Conservation (phyloP, 2,797 vertebrate species). For the Scolopax rusticola region DNA sequence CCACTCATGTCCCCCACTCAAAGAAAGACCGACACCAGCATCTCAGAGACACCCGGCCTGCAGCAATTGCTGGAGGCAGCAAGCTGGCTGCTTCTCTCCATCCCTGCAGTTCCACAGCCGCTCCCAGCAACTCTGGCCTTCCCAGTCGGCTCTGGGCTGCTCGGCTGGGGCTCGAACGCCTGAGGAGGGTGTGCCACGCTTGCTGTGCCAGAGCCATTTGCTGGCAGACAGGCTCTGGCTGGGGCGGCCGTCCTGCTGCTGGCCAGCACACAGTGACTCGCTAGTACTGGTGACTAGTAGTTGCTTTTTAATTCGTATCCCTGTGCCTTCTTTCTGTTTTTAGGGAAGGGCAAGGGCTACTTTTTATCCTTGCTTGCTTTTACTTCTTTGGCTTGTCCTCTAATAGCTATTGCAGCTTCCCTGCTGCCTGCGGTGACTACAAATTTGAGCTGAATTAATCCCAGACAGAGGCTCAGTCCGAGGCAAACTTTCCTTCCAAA, state of each 20-base stretch:
- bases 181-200: constrained; percentile 35
- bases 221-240: neutral
- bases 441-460: constrained; percentile 67
- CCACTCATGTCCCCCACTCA: fast-evolving
- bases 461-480: constrained; percentile 48
- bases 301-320: constrained; percentile 30
- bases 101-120: fast-evolving
- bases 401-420: constrained; percentile 65
- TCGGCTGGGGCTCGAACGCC: neutral
- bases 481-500: constrained; percentile 51
- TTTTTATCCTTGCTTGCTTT: constrained; percentile 41
- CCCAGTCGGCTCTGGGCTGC: neutral
- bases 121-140: neutral
- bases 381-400: constrained; percentile 44
- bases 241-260: neutral
- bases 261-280: neutral
- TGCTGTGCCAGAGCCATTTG: neutral
- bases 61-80: neutral
- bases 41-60: neutral
- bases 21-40: neutral
- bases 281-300: neutral
- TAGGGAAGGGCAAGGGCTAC: neutral
- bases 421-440: constrained; percentile 41
- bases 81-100: neutral
- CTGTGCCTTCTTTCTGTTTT: neutral